Conservation (phyloP, 2,113 vertebrate genomes). For the Calonectris borealis region DNA sequence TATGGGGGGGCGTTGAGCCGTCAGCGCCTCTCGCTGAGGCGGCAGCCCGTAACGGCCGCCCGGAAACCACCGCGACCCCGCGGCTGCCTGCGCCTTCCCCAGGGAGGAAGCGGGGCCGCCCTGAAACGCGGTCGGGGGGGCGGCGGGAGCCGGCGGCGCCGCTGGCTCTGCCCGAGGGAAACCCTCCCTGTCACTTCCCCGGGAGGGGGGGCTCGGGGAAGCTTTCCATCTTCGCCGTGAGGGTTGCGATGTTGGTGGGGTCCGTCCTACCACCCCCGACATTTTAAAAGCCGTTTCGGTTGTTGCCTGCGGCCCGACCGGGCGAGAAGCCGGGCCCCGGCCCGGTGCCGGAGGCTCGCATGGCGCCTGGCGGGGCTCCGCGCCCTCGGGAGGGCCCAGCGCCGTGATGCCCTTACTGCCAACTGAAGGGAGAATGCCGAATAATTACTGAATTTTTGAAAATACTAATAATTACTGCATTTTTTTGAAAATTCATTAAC, state of each 20-base stretch:
- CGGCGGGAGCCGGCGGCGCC: background rate
- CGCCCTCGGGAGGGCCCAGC: background rate
- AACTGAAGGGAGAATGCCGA: background rate
- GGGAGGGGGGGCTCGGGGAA: background rate
- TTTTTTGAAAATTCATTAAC: background rate
- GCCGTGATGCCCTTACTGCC: background rate
- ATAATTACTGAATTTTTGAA: background rate
- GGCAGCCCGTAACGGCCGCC: too few species aligned
- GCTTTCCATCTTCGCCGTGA: background rate
- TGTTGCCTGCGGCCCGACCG: background rate
- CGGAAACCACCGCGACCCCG: background rate
- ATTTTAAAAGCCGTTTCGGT: background rate
- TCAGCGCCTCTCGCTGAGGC: background rate
- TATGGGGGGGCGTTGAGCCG: too few species aligned
- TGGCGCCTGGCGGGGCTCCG: background rate
- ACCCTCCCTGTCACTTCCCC: background rate
- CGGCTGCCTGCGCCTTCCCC: background rate
- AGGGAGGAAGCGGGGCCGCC: background rate
- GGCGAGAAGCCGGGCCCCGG: background rate
- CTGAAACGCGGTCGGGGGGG: background rate
- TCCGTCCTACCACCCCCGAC: background rate
- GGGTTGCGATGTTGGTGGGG: background rate
- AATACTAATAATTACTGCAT: background rate
- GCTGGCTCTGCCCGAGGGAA: background rate
- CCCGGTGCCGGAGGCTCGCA: background rate